phyloP scores from a whole-genome alignment of 2,797 vertebrate species.

The Eulemur mongoz region DNA sequence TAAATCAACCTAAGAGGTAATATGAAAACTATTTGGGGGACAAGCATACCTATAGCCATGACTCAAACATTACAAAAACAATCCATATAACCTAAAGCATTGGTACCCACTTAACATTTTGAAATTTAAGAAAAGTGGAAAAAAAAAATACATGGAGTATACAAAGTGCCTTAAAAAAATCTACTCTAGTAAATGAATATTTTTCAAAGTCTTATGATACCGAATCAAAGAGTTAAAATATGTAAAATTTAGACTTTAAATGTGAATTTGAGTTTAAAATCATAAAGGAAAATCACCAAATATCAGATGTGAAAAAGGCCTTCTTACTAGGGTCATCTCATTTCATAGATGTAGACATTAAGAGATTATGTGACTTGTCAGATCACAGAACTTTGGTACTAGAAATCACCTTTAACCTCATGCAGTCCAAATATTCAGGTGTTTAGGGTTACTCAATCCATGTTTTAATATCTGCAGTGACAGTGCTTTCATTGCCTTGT shows the following conservation, averaged over 20 bases:
- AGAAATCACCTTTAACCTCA: not conserved
- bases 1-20: too few relatives aligned
- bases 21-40: too few relatives aligned
- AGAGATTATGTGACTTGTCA: not conserved
- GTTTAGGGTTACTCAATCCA: not conserved
- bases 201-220: not conserved
- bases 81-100: too few relatives aligned
- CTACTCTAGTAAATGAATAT: not conserved
- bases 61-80: too few relatives aligned
- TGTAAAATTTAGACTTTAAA: not conserved
- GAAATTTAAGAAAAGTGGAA: too few relatives aligned
- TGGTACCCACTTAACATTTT: too few relatives aligned
- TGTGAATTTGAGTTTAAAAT: not conserved
- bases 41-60: too few relatives aligned
- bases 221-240: not conserved
- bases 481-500: not conserved
- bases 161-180: not conserved
- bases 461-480: not conserved
- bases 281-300: not conserved
- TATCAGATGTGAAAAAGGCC: not conserved
- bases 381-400: not conserved
- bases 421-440: not conserved
- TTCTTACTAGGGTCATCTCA: not conserved
- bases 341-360: not conserved
- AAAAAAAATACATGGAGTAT: not conserved